These are phyloP conservation scores for Ophiothrix spiculata DNA, from an alignment of 35 echinoderm and acorn worm species.

Conservation along the genomic window DNA sequence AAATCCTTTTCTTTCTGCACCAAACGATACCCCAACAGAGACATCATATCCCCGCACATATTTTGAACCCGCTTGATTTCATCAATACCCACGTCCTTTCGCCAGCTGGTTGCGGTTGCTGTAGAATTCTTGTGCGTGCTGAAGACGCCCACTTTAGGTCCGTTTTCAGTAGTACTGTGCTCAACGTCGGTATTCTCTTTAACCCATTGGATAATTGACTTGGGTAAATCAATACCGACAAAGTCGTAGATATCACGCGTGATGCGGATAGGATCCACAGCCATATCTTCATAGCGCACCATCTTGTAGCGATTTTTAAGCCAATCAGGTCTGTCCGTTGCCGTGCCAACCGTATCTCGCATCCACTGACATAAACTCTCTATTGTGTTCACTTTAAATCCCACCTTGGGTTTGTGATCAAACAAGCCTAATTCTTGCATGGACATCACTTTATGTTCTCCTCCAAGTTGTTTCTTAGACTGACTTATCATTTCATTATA, in stretches of 20 bases:
- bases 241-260: conserved; percentile 75
- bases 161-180: neutral
- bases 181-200: conserved; percentile 63
- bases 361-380: conserved; percentile 77
- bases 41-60: conserved; percentile 75
- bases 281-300: conserved; percentile 84
- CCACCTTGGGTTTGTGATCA: neutral
- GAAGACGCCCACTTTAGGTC: conserved; percentile 7
- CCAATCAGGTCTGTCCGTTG: conserved; percentile 54
- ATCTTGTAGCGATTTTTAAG: conserved; percentile 65
- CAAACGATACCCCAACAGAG: conserved; percentile 51
- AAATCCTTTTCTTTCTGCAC: conserved; percentile 8
- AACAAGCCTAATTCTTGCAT: conserved; percentile 27
- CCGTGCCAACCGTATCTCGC: conserved; percentile 50
- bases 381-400: conserved; percentile 55
- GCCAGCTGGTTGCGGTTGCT: conserved; percentile 59
- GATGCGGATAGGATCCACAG: conserved; percentile 50
- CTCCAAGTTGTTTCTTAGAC: neutral
- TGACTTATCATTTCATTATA: conserved; percentile 17
- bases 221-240: conserved; percentile 62
- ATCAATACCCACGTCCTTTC: conserved; percentile 43
- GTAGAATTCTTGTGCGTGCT: conserved; percentile 83
- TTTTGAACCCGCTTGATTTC: conserved; percentile 66
- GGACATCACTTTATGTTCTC: conserved; percentile 17
- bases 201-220: conserved; percentile 59